Conservation (phyloP, 2,797 vertebrate genomes). For the Gymnoscopelus braueri region DNA sequence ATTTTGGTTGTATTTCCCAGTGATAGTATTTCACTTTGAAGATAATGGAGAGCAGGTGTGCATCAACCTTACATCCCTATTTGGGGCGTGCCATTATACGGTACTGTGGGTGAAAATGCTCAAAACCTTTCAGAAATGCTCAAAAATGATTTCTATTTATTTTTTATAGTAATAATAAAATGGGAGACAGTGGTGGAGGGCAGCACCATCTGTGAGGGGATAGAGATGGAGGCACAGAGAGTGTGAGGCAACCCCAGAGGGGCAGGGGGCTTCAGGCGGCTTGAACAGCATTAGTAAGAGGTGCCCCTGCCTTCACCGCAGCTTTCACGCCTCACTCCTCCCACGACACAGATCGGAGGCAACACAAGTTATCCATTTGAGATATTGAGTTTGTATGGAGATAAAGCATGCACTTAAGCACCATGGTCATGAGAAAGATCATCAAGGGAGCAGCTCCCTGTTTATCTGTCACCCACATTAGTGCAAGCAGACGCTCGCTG, state of each 20-base stretch:
- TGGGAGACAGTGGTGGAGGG: constrained; percentile 61
- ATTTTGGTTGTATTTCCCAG: constrained; percentile 45
- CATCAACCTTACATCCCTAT: constrained; percentile 6
- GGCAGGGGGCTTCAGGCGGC: constrained; percentile 36
- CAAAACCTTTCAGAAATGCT: no score
- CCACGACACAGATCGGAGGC: constrained; percentile 87
- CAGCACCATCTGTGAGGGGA: constrained; percentile 67
- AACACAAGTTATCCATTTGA: constrained; percentile 93
- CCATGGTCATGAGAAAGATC: constrained; percentile 80
- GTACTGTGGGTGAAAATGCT: no score
- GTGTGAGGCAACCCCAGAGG: constrained; percentile 56
- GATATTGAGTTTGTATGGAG: constrained; percentile 88
- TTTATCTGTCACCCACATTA: constrained; percentile 88
- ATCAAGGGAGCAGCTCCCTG: constrained; percentile 82
- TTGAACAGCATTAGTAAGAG: constrained; percentile 79
- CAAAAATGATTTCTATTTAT: no score
- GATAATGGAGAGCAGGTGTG: constrained; percentile 62
- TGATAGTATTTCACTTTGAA: constrained; percentile 64
- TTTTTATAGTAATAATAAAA: no score
- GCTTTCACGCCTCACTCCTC: constrained; percentile 89
- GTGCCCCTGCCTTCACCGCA: constrained; percentile 82
- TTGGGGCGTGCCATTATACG: no score
- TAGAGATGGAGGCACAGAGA: constrained; percentile 21
- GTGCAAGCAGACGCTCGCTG: constrained; percentile 81
- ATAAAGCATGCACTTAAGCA: constrained; percentile 87